Conservation (phyloP, 1,140 invertebrate species). For the Limonius californicus region DNA sequence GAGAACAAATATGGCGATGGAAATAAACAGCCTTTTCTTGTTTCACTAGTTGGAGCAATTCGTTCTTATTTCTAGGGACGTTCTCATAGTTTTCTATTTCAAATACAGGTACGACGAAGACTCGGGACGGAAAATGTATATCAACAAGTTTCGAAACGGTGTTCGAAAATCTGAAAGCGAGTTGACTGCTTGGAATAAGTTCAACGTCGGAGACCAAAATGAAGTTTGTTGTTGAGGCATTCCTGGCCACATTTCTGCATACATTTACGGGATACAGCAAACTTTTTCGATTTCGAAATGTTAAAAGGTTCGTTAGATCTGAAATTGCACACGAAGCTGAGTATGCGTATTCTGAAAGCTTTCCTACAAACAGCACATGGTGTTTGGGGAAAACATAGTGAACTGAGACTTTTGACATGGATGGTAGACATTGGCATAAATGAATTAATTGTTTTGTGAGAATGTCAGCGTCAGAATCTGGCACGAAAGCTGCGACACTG, state of each 20-base stretch:
- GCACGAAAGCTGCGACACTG: slow-evolving; percentile 68
- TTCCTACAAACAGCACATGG: slow-evolving; percentile 35
- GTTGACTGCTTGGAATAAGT: slow-evolving; percentile 61
- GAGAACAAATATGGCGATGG: slow-evolving; percentile 62
- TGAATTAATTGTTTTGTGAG: slow-evolving; percentile 59
- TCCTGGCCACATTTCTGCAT: slow-evolving; percentile 65
- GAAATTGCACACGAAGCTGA: slow-evolving; percentile 41
- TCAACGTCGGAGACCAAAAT: slow-evolving; percentile 76
- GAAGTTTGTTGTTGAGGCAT: slow-evolving; percentile 57
- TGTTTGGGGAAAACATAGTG: slow-evolving; percentile 62
- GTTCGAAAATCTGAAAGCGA: slow-evolving; percentile 59
- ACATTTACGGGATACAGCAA: slow-evolving; percentile 75
- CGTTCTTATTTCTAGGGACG: slow-evolving; percentile 58
- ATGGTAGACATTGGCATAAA: slow-evolving; percentile 59
- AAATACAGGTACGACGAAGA: slow-evolving; percentile 71
- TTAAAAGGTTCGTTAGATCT: slow-evolving; percentile 45
- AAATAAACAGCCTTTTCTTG: slow-evolving; percentile 59
- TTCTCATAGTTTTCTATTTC: slow-evolving; percentile 63
- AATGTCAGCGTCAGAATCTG: slow-evolving; percentile 60
- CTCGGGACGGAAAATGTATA: slow-evolving; percentile 48
- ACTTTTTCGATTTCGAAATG: slow-evolving; percentile 51
- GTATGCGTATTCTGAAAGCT: slow-evolving; percentile 21
- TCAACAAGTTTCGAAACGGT: slow-evolving; percentile 54
- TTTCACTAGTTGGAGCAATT: slow-evolving; percentile 49
- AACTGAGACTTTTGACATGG: slow-evolving; percentile 66